Evolutionary conservation across 2,888 invertebrate species (phyloP), one percentile per base, ranked within the genome.

Genomic region (Erebia epiphron): DNA sequence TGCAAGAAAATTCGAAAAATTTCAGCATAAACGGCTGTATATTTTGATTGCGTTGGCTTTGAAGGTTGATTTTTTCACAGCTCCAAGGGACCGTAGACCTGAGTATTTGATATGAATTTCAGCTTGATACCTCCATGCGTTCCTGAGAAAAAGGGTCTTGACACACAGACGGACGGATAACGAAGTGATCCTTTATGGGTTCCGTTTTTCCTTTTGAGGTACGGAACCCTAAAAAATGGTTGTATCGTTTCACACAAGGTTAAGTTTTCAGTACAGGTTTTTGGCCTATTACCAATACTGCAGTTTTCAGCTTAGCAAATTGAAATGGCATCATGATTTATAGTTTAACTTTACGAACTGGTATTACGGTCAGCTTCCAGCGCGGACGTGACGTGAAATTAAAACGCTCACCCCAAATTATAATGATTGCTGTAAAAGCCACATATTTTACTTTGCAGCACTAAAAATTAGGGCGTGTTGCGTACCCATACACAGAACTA

Each of bases 241-340:
- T 82, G 86, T 89, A 90, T 89, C 92, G 90, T 82, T 84, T 82
- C 86, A 92, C 91, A 91, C 87, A 86, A 90, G 92, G 91, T 88
- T 82, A 86, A 86, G 86, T 21, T 21, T 21, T 88, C 89, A 89
- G 86, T 84, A 78, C 77, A 80, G 79, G 80, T 82, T 82, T 81
- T 82, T 84, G 86, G 86, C 86, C 86, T 88, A 85, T 87, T 35
- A 35, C 35, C 35, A 5, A 35, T 88, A 86, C 83, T 82, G 83
- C 80, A 83, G 83, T 88, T 88, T 90, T 89, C 84, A 83, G 84
- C 82, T 86, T 82, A 11, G 87, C 86, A 90, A 91, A 92, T 92
- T 92, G 92, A 92, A 91, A 90, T 82, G 84, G 88, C 85, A 84
- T 84, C 90, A 90, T 91, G 92, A 92, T 92, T 91, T 92, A 92